phyloP scores from a whole-genome alignment of 2,888 invertebrate genomes.

The Zootermopsis nevadensis region DNA sequence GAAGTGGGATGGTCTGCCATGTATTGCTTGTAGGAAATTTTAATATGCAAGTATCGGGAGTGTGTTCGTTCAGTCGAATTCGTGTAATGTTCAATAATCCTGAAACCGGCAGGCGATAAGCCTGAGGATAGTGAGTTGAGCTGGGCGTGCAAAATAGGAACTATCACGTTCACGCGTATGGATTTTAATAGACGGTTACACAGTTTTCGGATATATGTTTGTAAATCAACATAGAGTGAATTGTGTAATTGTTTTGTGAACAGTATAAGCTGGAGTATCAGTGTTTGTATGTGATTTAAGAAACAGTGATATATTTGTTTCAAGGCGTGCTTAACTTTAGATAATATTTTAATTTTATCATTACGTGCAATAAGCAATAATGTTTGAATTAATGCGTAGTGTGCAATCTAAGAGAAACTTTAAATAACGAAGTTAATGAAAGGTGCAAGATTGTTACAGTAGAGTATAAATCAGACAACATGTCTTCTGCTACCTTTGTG shows the following conservation, averaged over 20 bases:
- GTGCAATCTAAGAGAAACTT: conserved; percentile 45
- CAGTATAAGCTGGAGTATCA: conserved; percentile 5
- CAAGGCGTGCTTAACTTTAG: background rate
- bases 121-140: conserved; percentile 38
- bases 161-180: background rate
- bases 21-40: conserved; percentile 31
- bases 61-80: conserved; percentile 36
- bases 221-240: conserved; percentile 9
- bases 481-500: conserved; percentile 88
- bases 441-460: conserved; percentile 48
- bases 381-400: conserved; percentile 38
- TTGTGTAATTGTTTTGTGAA: conserved; percentile 13
- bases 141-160: conserved; percentile 48
- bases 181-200: background rate
- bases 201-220: conserved; percentile 20
- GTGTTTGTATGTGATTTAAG: conserved; percentile 30
- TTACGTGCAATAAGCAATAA: background rate
- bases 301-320: conserved; percentile 28
- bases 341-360: background rate
- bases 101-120: conserved; percentile 52
- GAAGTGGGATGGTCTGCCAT: conserved; percentile 36
- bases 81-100: conserved; percentile 47
- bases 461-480: conserved; percentile 55
- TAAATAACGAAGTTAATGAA: conserved; percentile 52
- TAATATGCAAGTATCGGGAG: conserved; percentile 14